Evolutionary conservation across 2,888 invertebrate species (phyloP).

Genomic region (Pyrochroa serraticornis): DNA sequence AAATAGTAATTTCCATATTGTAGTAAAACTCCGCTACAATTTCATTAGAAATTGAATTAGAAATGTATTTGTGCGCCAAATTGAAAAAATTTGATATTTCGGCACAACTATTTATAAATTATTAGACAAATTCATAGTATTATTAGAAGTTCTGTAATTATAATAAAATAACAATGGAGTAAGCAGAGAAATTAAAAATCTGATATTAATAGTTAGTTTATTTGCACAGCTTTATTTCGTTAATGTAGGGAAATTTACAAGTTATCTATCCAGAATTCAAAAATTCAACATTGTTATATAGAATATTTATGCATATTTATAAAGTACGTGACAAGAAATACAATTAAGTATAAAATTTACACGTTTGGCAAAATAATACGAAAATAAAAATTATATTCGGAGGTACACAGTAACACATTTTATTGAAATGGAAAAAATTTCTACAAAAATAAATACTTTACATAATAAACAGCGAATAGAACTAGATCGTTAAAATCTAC

Average conservation of each 20-base stretch:
- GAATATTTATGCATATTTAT: neutral
- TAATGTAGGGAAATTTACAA: slow-evolving; percentile 11
- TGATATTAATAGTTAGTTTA: slow-evolving; percentile 5
- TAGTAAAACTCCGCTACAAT: too few relatives aligned
- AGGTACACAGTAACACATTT: slow-evolving; percentile 25
- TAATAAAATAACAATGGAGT: too few relatives aligned
- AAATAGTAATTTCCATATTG: too few relatives aligned
- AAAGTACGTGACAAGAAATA: slow-evolving; percentile 8
- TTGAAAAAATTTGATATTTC: too few relatives aligned
- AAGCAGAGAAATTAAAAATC: too few relatives aligned
- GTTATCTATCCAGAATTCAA: slow-evolving; percentile 10
- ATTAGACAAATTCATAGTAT: too few relatives aligned
- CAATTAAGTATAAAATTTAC: slow-evolving; percentile 6
- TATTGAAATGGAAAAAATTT: slow-evolving; percentile 27
- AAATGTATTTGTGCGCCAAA: too few relatives aligned
- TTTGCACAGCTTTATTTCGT: slow-evolving; percentile 25
- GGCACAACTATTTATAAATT: too few relatives aligned
- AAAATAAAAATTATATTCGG: slow-evolving; percentile 13
- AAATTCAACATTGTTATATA: slow-evolving; percentile 1
- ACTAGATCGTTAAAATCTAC: slow-evolving; percentile 10
- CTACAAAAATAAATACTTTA: slow-evolving; percentile 24
- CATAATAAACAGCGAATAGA: slow-evolving; percentile 9
- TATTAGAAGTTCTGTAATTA: too few relatives aligned
- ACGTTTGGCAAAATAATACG: slow-evolving; percentile 4
- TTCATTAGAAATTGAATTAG: too few relatives aligned